phyloP scores from a whole-genome alignment of 2,113 vertebrate species.

The Macaca mulatta region DNA sequence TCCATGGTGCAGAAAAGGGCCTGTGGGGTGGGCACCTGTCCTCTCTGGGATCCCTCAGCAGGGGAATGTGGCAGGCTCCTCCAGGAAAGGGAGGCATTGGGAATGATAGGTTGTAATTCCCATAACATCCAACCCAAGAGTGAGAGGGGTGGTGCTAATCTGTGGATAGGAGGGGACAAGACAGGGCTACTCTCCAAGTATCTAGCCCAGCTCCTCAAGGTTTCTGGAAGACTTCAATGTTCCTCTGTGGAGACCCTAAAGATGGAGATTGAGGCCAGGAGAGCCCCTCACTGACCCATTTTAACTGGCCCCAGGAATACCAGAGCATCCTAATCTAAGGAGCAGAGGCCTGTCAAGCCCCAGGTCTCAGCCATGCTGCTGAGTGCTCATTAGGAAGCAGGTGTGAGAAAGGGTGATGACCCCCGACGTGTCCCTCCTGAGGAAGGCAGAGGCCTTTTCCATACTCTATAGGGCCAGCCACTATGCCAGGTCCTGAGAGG shows the following conservation, averaged over 20 bases:
- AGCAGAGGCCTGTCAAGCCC: neutral
- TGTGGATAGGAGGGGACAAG: neutral
- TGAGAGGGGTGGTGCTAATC: neutral
- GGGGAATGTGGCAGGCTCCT: neutral
- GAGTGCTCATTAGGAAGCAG: neutral
- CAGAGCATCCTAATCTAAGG: neutral
- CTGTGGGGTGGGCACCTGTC: neutral
- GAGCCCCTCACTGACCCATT: neutral
- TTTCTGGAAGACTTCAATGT: constrained; percentile 42
- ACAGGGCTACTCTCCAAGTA: neutral
- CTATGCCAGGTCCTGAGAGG: constrained; percentile 41
- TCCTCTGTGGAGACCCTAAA: constrained; percentile 38
- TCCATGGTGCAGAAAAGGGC: neutral
- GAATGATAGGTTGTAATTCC: neutral
- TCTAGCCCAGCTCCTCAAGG: neutral
- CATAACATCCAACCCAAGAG: constrained; percentile 11
- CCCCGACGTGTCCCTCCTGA: neutral
- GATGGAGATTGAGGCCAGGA: neutral
- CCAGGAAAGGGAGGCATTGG: neutral
- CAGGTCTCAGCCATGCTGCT: neutral
- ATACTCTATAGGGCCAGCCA: neutral
- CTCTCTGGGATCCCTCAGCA: constrained; percentile 2
- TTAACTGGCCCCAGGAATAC: neutral
- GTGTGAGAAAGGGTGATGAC: neutral
- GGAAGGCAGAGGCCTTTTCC: neutral